Evolutionary conservation across 2,888 invertebrate genomes (phyloP), one percentile per base, ranked within the genome.

Genomic region (Cephus spinipes): DNA sequence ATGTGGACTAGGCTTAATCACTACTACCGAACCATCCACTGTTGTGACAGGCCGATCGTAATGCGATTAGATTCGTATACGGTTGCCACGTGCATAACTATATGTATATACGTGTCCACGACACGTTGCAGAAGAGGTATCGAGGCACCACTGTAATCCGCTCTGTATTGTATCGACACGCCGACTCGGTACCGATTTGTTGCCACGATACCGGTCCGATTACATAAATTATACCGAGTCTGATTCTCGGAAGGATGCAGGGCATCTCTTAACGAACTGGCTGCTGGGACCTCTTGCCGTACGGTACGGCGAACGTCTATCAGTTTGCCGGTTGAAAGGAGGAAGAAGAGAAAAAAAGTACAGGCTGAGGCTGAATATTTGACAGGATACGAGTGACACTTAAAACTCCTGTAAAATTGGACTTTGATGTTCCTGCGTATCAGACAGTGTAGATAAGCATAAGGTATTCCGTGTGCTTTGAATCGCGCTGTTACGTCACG

Each of bases 91-190:
- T 71, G 71, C 71, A 71, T 32, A 12, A 31, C 36, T 36, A 15
- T 55, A 55, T 23, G 55, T 55, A 23, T 15, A 15, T 55, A 55
- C 55, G 55, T 55, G 23, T 55, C 55, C 23, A 55, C 9, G 9
- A 23, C 23, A 9, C 55, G 55, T 23, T 55, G 55, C 55, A 55
- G 68, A 36, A 15, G 73, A 76, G 68, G 68, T 69, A 76, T 36
- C 36, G 71, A 76, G 12, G 80, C 83, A 80, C 79, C 80, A 79
- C 76, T 81, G 83, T 83, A 83, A 83, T 83, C 83, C 84, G 78
- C 76, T 76, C 77, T 74, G 79, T 80, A 79, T 74, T 75, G 68
- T 73, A 80, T 80, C 80, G 81, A 81, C 80, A 71, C 31, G 71
- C 31, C 71, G 71, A 31, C 32, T 33, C 71, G 71, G 71, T 71